These are phyloP conservation scores for Acheta domesticus DNA, from an alignment of 2,888 invertebrate genomes.

Conservation along the genomic window DNA sequence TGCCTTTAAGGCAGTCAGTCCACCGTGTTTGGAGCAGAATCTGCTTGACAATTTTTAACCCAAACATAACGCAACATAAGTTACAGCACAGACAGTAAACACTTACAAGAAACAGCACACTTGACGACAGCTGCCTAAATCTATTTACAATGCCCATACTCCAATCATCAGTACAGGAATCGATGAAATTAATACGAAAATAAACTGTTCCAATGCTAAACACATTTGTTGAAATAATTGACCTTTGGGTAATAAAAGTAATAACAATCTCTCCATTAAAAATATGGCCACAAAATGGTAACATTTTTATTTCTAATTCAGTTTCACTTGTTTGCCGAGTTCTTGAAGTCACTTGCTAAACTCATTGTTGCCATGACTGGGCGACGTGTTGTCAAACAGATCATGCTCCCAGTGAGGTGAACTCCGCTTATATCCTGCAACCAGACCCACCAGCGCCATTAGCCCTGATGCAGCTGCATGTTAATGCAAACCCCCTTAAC, in stretches of 20 bases:
- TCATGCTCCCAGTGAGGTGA: constrained; percentile 39
- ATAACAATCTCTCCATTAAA: neutral
- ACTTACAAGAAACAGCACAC: neutral
- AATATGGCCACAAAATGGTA: constrained; percentile 9
- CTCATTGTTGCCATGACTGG: constrained; percentile 26
- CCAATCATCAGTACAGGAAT: neutral
- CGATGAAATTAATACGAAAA: neutral
- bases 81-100: neutral
- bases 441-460: constrained; percentile 23
- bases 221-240: too few relatives aligned
- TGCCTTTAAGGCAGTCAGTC: too few relatives aligned
- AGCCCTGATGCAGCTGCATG: neutral
- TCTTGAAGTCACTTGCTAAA: constrained; percentile 25
- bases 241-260: neutral
- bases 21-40: neutral
- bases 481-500: too few relatives aligned
- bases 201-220: neutral
- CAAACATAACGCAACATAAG: neutral
- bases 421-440: constrained; percentile 35
- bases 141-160: neutral
- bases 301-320: neutral
- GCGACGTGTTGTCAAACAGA: constrained; percentile 36
- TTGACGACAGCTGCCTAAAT: neutral
- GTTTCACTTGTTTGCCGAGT: neutral
- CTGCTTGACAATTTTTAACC: neutral